Base-by-base conservation (phyloP, 1,140 invertebrate species). In the Procambarus clarkii region DNA sequence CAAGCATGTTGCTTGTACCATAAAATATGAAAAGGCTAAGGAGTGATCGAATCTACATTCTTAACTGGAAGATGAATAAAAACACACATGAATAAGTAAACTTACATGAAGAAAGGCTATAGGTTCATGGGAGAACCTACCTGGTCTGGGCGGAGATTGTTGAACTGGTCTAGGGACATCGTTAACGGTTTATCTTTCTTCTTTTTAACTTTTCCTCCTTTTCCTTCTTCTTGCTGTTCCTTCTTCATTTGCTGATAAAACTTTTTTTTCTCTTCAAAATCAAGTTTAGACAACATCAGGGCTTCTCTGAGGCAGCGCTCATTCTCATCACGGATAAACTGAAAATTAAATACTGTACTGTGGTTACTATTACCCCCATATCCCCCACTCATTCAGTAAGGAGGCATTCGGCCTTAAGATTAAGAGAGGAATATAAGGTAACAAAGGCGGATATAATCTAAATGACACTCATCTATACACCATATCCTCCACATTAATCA, bases 111-210 rank as follows among this genome's bases (percentile, higher is more conserved):
- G n/a, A n/a, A n/a, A n/a, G n/a, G n/a, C n/a, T n/a, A n/a, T n/a
- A n/a, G n/a, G n/a, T n/a, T n/a, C n/a, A n/a, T n/a, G n/a, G n/a
- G n/a, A n/a, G n/a, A n/a, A n/a, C n/a, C 94, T 94, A 92, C 94
- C 93, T 93, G 93, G 58, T 90, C 86, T 60, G 80, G 92, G 46
- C 69, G 91, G 34, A 94, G 89, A 87, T 94, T 95, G 93, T 96
- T 96, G 93, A 97, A 97, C 93, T 97, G 95, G 92, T 96, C 95
- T 45, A 97, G 94, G 88, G 95, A 96, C 95, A 97, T 96, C 0
- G 96, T 93, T 15, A 94, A 88, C 18, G 94, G 95, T 94, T 96
- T 96, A 89, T 96, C 96, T 94, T 96, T 96, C 91, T 94, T 93
- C 93, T 95, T 95, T 92, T 95, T 95, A 83, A 94, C 94, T 34